Evolutionary conservation across 2,113 vertebrate species (phyloP).

Genomic region (Chrysochloris asiatica): DNA sequence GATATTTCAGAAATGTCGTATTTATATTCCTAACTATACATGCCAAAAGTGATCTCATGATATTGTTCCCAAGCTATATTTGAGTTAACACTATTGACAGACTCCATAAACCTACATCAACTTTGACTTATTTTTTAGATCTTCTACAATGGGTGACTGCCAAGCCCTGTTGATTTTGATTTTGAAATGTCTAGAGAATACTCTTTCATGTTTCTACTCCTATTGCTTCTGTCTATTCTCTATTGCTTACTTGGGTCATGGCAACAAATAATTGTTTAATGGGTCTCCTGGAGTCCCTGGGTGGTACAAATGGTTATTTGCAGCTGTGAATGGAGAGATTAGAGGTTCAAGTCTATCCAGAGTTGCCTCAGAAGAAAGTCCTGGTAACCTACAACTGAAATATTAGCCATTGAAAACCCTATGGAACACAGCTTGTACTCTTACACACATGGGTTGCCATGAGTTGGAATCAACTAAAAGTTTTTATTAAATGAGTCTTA

Average conservation of each 20-base stretch:
- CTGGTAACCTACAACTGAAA: background rate
- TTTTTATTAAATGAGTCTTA: background rate
- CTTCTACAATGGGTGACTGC: background rate
- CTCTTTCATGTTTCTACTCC: background rate
- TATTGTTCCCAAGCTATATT: background rate
- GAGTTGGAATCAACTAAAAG: background rate
- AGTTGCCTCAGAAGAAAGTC: too few relatives aligned
- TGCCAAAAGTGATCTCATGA: background rate
- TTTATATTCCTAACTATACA: background rate
- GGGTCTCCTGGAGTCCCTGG: background rate
- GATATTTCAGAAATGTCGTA: slow-evolving; percentile 10
- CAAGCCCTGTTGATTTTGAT: background rate
- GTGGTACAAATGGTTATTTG: background rate
- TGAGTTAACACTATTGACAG: background rate
- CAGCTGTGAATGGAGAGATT: background rate
- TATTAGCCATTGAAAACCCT: background rate
- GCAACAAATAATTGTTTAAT: background rate
- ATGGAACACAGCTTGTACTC: background rate
- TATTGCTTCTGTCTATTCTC: background rate
- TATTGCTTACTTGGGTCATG: background rate
- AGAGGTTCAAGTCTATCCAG: too few relatives aligned
- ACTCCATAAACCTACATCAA: background rate
- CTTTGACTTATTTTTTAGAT: background rate
- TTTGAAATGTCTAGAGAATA: slow-evolving; percentile 20
- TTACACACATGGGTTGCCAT: background rate